These are phyloP conservation scores for Leucoraja ocellata DNA, from an alignment of 2,797 vertebrate species.

Conservation along the genomic window DNA sequence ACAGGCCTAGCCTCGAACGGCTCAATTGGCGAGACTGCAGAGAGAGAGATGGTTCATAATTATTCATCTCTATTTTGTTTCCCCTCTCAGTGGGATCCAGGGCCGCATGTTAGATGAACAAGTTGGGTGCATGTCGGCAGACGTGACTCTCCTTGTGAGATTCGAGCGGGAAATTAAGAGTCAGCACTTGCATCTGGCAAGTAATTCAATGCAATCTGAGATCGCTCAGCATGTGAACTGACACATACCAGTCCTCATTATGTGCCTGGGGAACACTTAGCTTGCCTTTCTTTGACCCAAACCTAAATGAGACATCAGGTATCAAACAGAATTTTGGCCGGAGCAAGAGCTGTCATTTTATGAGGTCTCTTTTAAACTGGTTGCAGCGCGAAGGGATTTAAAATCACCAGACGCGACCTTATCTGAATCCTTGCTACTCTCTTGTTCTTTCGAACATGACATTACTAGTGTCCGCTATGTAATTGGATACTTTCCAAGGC, in stretches of 20 bases:
- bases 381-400: not conserved
- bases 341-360: conserved; percentile 17
- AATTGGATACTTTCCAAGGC: conserved; percentile 32
- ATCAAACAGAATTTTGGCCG: conserved; percentile 26
- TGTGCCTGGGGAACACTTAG: conserved; percentile 12
- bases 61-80: conserved; percentile 12
- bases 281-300: conserved; percentile 21
- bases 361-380: conserved; percentile 30
- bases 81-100: conserved; percentile 12
- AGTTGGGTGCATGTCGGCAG: conserved; percentile 1
- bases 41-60: not conserved
- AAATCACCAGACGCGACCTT: conserved; percentile 19
- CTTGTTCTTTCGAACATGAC: conserved; percentile 23
- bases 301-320: conserved; percentile 31
- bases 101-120: conserved; percentile 10
- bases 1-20: not conserved
- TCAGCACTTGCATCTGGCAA: conserved; percentile 20
- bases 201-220: conserved; percentile 28
- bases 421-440: conserved; percentile 21
- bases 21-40: not conserved
- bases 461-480: conserved; percentile 25
- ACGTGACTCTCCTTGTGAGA: conserved; percentile 28
- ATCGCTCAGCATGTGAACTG: conserved; percentile 16
- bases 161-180: not conserved
- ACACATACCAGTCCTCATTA: conserved; percentile 4